Conservation (phyloP, 2,888 invertebrate genomes). For the Ischnura elegans region DNA sequence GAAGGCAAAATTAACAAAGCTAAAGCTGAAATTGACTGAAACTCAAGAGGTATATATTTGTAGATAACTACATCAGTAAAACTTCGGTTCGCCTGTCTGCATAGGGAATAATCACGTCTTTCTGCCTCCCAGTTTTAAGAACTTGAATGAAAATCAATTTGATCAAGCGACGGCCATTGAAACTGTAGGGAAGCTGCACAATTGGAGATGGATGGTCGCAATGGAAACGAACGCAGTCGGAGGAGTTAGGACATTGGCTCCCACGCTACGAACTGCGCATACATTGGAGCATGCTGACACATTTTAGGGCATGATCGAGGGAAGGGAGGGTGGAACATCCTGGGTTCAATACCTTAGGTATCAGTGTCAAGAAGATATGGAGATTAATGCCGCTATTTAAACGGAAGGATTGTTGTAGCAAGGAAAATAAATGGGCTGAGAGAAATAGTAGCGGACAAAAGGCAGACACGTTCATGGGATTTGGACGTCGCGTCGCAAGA, state of each 20-base stretch:
- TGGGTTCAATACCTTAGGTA: neutral
- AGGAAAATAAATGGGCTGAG: neutral
- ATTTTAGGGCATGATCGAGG: neutral
- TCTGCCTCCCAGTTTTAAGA: no score
- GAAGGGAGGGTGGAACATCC: neutral
- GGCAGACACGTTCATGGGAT: neutral
- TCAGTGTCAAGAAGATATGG: neutral
- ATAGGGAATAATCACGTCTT: no score
- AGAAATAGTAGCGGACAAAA: neutral
- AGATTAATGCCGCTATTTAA: slow-evolving; percentile 11
- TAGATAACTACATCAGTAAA: no score
- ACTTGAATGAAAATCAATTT: no score
- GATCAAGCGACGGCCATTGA: no score
- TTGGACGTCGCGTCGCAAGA: neutral
- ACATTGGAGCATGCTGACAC: neutral
- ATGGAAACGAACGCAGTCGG: neutral
- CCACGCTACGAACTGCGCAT: neutral
- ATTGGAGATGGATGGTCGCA: no score
- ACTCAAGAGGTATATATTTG: no score
- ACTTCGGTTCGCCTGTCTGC: no score
- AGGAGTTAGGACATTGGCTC: neutral
- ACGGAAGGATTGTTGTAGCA: neutral
- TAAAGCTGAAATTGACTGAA: no score
- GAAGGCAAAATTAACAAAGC: no score
- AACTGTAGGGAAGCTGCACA: no score